Evolutionary conservation across 2,113 vertebrate species (phyloP).

Genomic region (Lamprotornis superbus): DNA sequence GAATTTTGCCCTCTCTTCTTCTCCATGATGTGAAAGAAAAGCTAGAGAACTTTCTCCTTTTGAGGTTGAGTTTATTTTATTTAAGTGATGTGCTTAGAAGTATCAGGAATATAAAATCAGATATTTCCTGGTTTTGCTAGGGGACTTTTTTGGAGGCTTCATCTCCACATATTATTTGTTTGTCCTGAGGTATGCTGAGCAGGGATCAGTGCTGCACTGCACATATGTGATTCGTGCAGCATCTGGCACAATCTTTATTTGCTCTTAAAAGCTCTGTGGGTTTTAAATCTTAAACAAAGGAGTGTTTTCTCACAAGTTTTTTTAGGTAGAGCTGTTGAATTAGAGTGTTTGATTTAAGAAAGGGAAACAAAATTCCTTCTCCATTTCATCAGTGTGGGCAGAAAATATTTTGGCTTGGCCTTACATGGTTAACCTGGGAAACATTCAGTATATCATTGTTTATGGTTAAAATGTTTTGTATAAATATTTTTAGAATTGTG

Average conservation of each 20-base stretch:
- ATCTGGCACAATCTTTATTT: slow-evolving; percentile 43
- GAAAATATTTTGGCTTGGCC: slow-evolving; percentile 9
- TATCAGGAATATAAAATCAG: slow-evolving; percentile 26
- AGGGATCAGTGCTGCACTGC: not conserved
- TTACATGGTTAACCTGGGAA: not conserved
- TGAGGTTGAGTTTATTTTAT: not conserved
- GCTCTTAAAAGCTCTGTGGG: slow-evolving; percentile 24
- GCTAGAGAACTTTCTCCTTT: not conserved
- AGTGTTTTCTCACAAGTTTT: slow-evolving; percentile 31
- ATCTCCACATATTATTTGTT: not conserved
- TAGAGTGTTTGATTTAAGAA: not conserved
- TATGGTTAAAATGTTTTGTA: not conserved
- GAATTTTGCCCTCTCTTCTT: slow-evolving; percentile 7
- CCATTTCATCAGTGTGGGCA: not conserved
- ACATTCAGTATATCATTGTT: not conserved
- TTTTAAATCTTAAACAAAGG: slow-evolving; percentile 43
- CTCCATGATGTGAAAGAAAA: not conserved
- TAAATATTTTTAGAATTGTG: not conserved
- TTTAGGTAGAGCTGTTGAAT: slow-evolving; percentile 36
- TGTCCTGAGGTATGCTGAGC: not conserved
- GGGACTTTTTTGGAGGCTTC: not conserved
- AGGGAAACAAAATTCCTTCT: slow-evolving; percentile 27
- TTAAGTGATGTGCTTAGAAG: not conserved
- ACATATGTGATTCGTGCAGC: not conserved
- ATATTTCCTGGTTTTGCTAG: not conserved